Evolutionary conservation across 2,888 invertebrate genomes (phyloP).

Genomic region (Thyatira batis): DNA sequence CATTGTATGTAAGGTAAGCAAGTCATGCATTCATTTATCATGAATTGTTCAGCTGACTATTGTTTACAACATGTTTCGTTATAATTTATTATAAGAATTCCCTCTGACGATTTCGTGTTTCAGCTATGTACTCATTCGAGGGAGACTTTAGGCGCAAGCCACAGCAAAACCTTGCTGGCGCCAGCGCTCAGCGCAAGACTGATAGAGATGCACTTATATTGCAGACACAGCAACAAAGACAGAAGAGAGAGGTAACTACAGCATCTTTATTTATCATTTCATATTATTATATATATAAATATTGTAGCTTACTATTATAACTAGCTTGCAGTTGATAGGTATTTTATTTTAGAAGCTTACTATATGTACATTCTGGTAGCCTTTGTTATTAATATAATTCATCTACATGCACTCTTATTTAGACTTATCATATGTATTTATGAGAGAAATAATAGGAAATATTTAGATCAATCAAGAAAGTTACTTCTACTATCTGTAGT

Average conservation of each 20-base stretch:
- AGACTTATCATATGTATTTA: too few species aligned
- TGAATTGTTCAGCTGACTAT: constrained; percentile 55
- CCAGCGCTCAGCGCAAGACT: constrained; percentile 86
- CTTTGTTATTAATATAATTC: background rate
- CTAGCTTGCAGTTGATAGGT: background rate
- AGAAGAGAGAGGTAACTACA: constrained; percentile 89
- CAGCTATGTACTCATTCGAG: constrained; percentile 90
- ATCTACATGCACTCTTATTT: too few species aligned
- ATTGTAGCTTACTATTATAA: constrained; percentile 1
- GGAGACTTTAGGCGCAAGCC: constrained; percentile 94
- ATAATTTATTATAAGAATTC: constrained; percentile 6
- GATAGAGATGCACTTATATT: constrained; percentile 87
- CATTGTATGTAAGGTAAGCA: constrained; percentile 10
- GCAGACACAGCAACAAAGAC: constrained; percentile 92
- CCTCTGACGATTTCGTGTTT: constrained; percentile 17
- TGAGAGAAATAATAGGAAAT: too few species aligned
- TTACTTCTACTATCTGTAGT: too few species aligned
- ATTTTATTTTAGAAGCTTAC: too few species aligned
- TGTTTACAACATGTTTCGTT: constrained; percentile 51
- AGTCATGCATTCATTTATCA: constrained; percentile 1
- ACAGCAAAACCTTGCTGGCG: constrained; percentile 94
- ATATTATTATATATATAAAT: background rate
- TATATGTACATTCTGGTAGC: background rate
- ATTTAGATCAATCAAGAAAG: too few species aligned
- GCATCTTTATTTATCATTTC: constrained; percentile 4